These are phyloP conservation scores for Sinopyrophorus schimmeli DNA, from an alignment of 2,888 invertebrate species.

Conservation along the genomic window DNA sequence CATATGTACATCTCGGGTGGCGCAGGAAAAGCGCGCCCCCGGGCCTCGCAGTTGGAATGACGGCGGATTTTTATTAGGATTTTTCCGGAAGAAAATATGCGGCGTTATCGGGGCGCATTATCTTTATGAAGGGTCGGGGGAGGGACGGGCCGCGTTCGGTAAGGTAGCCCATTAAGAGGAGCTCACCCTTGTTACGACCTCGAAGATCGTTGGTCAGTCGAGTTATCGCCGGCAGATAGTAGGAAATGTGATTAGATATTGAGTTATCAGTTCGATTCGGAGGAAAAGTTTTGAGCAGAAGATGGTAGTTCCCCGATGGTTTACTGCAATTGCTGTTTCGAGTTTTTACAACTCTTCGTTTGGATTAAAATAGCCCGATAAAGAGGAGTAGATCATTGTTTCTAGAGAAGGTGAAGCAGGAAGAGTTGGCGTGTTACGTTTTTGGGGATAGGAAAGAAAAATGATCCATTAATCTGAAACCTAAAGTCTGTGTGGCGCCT, in stretches of 20 bases:
- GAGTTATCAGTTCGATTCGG: conserved; percentile 47
- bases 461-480: conserved; percentile 81
- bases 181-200: conserved; percentile 34
- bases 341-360: conserved; percentile 24
- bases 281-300: conserved; percentile 43
- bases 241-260: conserved; percentile 41
- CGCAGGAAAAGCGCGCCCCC: no score
- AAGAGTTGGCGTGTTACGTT: conserved; percentile 53
- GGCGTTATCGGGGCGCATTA: conserved; percentile 13
- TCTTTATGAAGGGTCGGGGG: conserved; percentile 14
- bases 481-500: conserved; percentile 81
- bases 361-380: conserved; percentile 17
- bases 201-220: conserved; percentile 35
- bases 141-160: conserved; percentile 11
- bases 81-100: conserved; percentile 1
- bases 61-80: conserved; percentile 9
- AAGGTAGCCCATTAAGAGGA: conserved; percentile 33
- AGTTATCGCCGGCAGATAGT: conserved; percentile 38
- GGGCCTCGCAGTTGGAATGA: conserved; percentile 14
- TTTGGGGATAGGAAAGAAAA: conserved; percentile 65
- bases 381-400: conserved; percentile 9
- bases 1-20: no score
- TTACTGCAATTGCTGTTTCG: conserved; percentile 32
- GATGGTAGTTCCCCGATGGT: conserved; percentile 35
- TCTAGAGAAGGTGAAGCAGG: conserved; percentile 10